Evolutionary conservation across 2,797 vertebrate genomes (phyloP), one percentile per base, ranked within the genome.

Genomic region (Gallinago stenura): DNA sequence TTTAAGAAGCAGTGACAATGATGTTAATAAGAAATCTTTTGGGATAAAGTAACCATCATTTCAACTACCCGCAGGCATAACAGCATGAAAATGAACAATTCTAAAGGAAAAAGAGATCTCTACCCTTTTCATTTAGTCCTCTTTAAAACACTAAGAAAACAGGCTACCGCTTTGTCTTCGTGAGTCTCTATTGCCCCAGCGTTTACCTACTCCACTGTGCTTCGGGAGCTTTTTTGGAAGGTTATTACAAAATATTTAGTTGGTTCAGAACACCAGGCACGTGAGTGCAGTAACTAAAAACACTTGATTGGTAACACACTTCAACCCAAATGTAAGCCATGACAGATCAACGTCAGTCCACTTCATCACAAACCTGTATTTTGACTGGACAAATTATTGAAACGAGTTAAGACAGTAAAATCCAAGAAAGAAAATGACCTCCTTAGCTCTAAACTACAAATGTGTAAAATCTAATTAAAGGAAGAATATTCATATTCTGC

Each of bases 1-100:
- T 98, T 95, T 97, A 95, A 95, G 96, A 95, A 97, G 88, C 77
- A 91, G 94, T 90, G 95, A 81, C 95, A 54, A 53, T 19, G 22
- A 84, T 72, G 46, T 37, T 83, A 94, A 90, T 62, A 94, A 94
- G 50, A 50, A 66, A 70, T 53, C 51, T 91, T 87, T 48, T 13
- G 54, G 50, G 46, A 90, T 90, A 90, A 93, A 93, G 48, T 75
- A 50, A 96, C 87, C 94, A 93, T 87, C 50, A 89, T 89, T 94
- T 71, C 51, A 80, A n/a, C 45, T 87, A 93, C 35, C 22, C 11
- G 54, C 28, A 33, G 48, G 37, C 16, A 45, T 6, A 35, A n/a
- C 8, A 41, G 14, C 30, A 75, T 24, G 26, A 76, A 53, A 54
- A 70, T 15, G 5, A 22, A 39, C 48, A 37, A 51, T 62, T 72